Conservation (phyloP, 2,888 invertebrate genomes). For the Melolontha melolontha region DNA sequence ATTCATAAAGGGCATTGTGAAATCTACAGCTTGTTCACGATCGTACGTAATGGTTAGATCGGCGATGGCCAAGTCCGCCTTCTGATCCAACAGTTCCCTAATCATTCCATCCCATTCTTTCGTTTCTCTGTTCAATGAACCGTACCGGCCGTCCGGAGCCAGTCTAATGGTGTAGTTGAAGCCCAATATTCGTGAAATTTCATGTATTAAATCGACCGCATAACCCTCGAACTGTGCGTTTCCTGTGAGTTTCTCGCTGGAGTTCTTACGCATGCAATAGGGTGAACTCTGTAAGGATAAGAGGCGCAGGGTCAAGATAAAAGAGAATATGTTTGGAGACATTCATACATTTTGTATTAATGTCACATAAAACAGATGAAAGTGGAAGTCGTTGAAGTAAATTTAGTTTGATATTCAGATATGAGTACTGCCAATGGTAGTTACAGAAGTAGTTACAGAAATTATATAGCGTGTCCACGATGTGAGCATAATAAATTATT, state of each 20-base stretch:
- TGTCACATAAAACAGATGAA: too few species aligned
- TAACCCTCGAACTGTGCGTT: slow-evolving; percentile 96
- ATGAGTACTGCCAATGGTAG: too few species aligned
- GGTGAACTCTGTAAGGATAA: slow-evolving; percentile 82
- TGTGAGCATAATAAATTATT: too few species aligned
- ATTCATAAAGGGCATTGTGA: slow-evolving; percentile 99
- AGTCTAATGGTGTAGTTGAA: slow-evolving; percentile 90
- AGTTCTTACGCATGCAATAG: slow-evolving; percentile 94
- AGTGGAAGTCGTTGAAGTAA: too few species aligned
- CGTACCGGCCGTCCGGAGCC: slow-evolving; percentile 88
- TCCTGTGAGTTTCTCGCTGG: slow-evolving; percentile 84
- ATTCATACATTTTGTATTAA: neutral
- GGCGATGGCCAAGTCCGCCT: slow-evolving; percentile 95
- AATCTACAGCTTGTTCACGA: slow-evolving; percentile 93
- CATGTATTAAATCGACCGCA: slow-evolving; percentile 92
- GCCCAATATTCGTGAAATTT: slow-evolving; percentile 88
- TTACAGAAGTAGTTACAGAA: too few species aligned
- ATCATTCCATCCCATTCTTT: slow-evolving; percentile 96
- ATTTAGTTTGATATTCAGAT: too few species aligned
- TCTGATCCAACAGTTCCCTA: slow-evolving; percentile 86
- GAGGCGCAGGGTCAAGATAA: neutral
- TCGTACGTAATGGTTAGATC: slow-evolving; percentile 98
- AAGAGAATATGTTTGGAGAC: neutral
- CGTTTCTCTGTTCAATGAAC: slow-evolving; percentile 82
- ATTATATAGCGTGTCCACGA: too few species aligned